These are phyloP conservation scores for Orientallactaga sibirica DNA, from an alignment of 2,797 vertebrate genomes.

Conservation along the genomic window DNA sequence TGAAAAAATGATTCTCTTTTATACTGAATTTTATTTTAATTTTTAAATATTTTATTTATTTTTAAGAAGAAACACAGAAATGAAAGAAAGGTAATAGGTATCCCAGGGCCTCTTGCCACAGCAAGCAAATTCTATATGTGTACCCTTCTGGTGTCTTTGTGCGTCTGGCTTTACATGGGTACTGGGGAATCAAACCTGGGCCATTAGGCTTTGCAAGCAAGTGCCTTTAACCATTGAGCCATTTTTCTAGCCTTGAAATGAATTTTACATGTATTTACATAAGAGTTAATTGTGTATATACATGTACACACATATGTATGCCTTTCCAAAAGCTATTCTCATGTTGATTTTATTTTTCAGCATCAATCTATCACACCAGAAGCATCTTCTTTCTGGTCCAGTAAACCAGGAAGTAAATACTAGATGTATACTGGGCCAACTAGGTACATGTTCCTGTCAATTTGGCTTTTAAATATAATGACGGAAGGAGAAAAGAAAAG, in stretches of 20 bases:
- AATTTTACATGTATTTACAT: too few species aligned
- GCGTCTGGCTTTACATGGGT: too few species aligned
- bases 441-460: neutral
- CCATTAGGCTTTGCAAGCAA: too few species aligned
- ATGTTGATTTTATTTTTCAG: neutral
- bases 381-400: neutral
- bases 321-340: neutral
- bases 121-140: too few species aligned
- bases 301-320: fast-evolving
- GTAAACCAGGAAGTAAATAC: neutral
- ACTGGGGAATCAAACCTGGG: too few species aligned
- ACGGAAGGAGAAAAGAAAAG: neutral
- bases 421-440: neutral
- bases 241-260: too few species aligned
- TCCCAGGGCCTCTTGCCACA: too few species aligned
- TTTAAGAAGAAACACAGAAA: too few species aligned
- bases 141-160: too few species aligned
- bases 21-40: neutral
- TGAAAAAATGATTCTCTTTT: neutral
- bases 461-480: neutral
- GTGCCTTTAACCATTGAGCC: too few species aligned
- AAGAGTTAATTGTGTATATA: neutral
- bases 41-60: too few species aligned
- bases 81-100: too few species aligned
- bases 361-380: neutral